Conservation (phyloP, 2,797 vertebrate genomes). For the Kryptolebias ocellatus region DNA sequence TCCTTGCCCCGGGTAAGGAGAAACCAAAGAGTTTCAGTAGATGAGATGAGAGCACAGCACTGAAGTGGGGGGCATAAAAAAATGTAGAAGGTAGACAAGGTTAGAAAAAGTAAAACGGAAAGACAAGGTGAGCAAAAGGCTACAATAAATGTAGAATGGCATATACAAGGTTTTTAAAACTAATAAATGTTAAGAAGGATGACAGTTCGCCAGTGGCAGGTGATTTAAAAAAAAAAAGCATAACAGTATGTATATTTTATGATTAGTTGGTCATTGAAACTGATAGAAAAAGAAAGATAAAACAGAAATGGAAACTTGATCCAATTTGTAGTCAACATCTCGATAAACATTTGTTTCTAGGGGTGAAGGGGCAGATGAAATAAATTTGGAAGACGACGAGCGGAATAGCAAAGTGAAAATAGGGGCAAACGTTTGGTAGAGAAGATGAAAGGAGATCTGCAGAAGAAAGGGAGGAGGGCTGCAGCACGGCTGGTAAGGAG, state of each 20-base stretch:
- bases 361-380: background rate
- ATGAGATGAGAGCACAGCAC: conserved; percentile 55
- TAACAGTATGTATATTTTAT: no score
- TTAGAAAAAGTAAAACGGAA: conserved; percentile 14
- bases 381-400: conserved; percentile 27
- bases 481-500: background rate
- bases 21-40: conserved; percentile 60
- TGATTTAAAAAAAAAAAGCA: conserved; percentile 3
- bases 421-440: conserved; percentile 20
- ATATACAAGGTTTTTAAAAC: conserved; percentile 31
- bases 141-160: conserved; percentile 27
- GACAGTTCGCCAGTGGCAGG: conserved; percentile 7
- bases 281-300: no score
- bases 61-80: conserved; percentile 32
- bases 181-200: conserved; percentile 35
- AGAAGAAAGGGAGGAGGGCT: conserved; percentile 9
- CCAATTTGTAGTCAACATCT: background rate
- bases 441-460: conserved; percentile 6
- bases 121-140: conserved; percentile 20
- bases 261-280: background rate
- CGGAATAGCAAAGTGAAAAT: conserved; percentile 36
- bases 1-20: conserved; percentile 68
- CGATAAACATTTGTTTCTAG: background rate
- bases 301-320: background rate
- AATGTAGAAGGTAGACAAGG: conserved; percentile 15